These are phyloP conservation scores for Pluvianellus socialis DNA, from an alignment of 2,113 vertebrate genomes.

Conservation along the genomic window DNA sequence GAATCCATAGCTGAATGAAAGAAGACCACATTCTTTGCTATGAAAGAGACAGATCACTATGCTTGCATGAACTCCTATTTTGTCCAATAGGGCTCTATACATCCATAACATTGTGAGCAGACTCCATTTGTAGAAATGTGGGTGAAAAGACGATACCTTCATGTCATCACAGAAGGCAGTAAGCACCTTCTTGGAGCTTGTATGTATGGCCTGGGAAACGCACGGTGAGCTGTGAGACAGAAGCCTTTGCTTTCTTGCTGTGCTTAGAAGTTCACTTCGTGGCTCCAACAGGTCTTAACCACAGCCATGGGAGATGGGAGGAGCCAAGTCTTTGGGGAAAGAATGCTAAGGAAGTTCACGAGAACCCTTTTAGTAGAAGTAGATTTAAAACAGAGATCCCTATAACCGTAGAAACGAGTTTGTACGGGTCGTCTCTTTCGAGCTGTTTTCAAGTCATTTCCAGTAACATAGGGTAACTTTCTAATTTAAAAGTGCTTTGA, in stretches of 20 bases:
- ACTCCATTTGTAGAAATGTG: neutral
- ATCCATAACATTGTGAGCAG: neutral
- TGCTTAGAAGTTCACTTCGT: neutral
- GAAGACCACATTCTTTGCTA: neutral
- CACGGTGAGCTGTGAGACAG: neutral
- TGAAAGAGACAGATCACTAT: neutral
- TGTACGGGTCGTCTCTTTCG: neutral
- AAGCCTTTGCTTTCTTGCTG: neutral
- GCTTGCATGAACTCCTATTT: neutral
- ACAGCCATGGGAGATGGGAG: neutral
- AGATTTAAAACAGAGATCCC: neutral
- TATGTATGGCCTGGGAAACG: neutral
- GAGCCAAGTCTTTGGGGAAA: neutral
- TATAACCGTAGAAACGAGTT: neutral
- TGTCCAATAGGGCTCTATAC: neutral
- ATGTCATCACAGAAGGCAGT: neutral
- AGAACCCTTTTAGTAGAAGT: neutral
- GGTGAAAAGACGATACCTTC: neutral
- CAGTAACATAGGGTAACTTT: neutral
- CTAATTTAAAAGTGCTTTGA: neutral
- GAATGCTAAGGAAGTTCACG: neutral
- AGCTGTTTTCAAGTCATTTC: neutral
- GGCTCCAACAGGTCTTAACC: neutral
- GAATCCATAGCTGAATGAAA: neutral
- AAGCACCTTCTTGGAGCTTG: neutral